Evolutionary conservation across 1,140 invertebrate species (phyloP).

Genomic region (Heliconius melpomene): DNA sequence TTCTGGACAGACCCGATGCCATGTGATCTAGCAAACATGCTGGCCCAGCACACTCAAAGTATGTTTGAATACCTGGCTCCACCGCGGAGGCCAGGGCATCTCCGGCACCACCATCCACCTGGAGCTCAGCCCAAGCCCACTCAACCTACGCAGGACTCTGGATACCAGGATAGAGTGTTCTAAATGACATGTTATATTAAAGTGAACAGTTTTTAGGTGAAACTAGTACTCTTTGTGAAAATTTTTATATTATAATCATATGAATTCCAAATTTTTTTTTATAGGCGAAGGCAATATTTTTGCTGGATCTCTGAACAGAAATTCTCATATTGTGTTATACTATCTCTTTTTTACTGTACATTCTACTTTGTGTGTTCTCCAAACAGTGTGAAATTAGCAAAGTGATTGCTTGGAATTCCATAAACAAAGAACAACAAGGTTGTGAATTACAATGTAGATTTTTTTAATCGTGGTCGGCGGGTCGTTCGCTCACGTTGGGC

Average conservation of each 20-base stretch:
- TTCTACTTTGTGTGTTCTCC: too few species aligned
- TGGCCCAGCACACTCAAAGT: conserved; percentile 95
- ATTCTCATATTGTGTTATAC: too few species aligned
- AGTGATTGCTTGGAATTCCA: too few species aligned
- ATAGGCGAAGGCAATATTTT: too few species aligned
- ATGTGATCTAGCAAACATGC: conserved; percentile 94
- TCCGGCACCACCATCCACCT: conserved; percentile 86
- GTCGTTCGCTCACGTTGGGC: too few species aligned
- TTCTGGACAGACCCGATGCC: conserved; percentile 99
- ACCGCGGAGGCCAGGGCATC: conserved; percentile 86
- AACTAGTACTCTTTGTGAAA: background rate
- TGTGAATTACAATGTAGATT: too few species aligned
- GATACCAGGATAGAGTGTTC: conserved; percentile 90
- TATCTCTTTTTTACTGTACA: too few species aligned
- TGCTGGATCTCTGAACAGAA: too few species aligned
- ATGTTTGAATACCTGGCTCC: conserved; percentile 98
- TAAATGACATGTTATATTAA: conserved; percentile 63
- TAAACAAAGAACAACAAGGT: too few species aligned
- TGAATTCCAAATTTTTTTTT: too few species aligned
- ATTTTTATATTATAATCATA: background rate
- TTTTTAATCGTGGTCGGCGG: too few species aligned
- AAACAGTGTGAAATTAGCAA: too few species aligned
- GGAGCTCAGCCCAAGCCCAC: conserved; percentile 80
- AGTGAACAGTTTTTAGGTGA: background rate
- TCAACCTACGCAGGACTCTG: conserved; percentile 83